These are phyloP conservation scores for Cairina moschata DNA, from an alignment of 2,113 vertebrate species.

Conservation along the genomic window DNA sequence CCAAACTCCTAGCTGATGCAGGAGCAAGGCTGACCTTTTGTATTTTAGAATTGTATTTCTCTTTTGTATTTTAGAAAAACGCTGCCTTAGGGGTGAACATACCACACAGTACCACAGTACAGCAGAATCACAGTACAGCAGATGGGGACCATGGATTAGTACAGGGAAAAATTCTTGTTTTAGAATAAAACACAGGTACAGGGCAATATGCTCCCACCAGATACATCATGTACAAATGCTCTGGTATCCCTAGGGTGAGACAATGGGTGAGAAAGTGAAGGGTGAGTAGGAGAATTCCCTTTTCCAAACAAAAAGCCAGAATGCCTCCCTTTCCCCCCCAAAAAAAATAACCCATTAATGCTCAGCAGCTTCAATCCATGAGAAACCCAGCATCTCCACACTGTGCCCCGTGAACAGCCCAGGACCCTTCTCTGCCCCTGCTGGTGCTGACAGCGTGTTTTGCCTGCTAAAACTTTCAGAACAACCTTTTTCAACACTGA, in stretches of 20 bases:
- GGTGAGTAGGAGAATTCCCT: not conserved
- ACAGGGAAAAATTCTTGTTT: not conserved
- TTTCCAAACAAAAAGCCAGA: not conserved
- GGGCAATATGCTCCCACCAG: not conserved
- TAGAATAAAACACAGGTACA: not conserved
- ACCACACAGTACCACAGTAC: not conserved
- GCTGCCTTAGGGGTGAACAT: not conserved
- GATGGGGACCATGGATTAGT: not conserved
- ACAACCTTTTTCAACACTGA: not conserved
- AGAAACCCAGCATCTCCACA: not conserved
- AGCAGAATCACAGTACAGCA: fast-evolving
- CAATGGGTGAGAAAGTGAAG: not conserved
- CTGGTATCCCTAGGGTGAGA: not conserved
- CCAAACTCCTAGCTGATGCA: not conserved
- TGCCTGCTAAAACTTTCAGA: not conserved
- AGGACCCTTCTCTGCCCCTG: not conserved
- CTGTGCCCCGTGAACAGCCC: fast-evolving
- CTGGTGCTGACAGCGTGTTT: not conserved
- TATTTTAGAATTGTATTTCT: not conserved
- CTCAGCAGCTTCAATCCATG: not conserved
- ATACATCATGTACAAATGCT: not conserved
- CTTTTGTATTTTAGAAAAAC: not conserved
- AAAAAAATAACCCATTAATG: not conserved
- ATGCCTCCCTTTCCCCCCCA: not conserved
- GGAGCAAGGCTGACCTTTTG: not conserved